phyloP scores from a whole-genome alignment of 37 sponge, comb jelly and placozoan species.

The Tethya wilhelma region DNA sequence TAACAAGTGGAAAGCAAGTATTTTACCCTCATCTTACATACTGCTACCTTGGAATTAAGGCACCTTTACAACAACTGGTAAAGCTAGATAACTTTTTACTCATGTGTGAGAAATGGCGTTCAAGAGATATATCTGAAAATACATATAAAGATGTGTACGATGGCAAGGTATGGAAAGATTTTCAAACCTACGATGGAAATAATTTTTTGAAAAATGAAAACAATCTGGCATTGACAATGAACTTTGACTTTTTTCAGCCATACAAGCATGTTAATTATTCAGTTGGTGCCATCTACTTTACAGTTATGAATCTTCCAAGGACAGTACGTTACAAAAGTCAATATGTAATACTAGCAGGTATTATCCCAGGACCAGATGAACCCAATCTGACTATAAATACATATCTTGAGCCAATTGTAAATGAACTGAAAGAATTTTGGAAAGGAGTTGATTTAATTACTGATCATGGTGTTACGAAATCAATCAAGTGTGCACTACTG shows the following conservation, averaged over 20 bases:
- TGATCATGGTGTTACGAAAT: not conserved
- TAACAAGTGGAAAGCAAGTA: no score
- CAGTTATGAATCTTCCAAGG: constrained; percentile 34
- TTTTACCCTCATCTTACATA: no score
- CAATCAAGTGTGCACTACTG: constrained; percentile 9
- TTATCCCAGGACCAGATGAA: constrained; percentile 20
- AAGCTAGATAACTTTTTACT: not conserved
- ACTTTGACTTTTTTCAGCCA: constrained; percentile 60
- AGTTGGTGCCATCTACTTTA: constrained; percentile 41
- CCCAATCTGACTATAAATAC: not conserved
- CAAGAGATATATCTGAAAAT: not conserved
- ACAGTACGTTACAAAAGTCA: not conserved
- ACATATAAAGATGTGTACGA: constrained; percentile 21
- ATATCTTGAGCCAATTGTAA: not conserved
- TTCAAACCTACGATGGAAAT: not conserved
- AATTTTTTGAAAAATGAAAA: not conserved
- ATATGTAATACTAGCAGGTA: not conserved
- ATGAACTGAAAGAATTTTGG: constrained; percentile 1
- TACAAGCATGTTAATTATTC: constrained; percentile 47
- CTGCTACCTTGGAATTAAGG: no score
- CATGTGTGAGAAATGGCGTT: constrained; percentile 12
- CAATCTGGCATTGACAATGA: constrained; percentile 5
- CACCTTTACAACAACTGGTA: not conserved
- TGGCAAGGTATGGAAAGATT: constrained; percentile 40
- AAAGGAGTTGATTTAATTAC: not conserved